Evolutionary conservation across 2,113 vertebrate species (phyloP), one percentile per base, ranked within the genome.

Genomic region (Nipponia nippon): DNA sequence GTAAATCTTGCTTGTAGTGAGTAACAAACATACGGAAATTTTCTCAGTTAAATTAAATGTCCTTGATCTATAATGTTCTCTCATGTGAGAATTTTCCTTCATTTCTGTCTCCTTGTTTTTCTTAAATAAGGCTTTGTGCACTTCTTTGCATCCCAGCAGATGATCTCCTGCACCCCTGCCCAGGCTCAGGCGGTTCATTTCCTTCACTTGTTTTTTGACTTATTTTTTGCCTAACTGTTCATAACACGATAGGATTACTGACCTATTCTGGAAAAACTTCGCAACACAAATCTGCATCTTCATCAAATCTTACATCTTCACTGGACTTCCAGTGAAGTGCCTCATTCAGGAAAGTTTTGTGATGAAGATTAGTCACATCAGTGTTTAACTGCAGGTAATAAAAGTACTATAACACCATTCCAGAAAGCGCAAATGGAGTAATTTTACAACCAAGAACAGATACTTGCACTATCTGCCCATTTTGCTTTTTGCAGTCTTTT

Each of bases 391-490:
- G 73, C 49, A 87, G 32, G 21, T 40, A 23, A 30, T 20, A 32
- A 36, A 59, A 69, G 53, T 16, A 65, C 12, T 27, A 32, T 23
- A 69, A 55, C 27, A 36, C 11, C 29, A 42, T 22, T 42, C 26
- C 65, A 55, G 49, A 69, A 75, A 78, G 40, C 27, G 80, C 11
- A 83, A 55, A 66, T 0, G 0, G 0, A 4, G 8, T 23, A 8
- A 40, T 85, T 83, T 50, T 22, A 73, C 56, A 84, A 30, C 4
- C 19, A 36, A 44, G 67, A n/a, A 6, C 7, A 50, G 21, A 13
- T 40, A 34, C 27, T 63, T 80, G 13, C 30, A 21, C 50, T 58
- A 25, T 78, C 59, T 61, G 56, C 42, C 20, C 18, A 2, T 20
- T 87, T 76, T 38, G 3, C 0, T 40, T 96, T 90, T 38, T 71